Conservation (phyloP, 1,140 invertebrate species). For the Callitettix versicolor region DNA sequence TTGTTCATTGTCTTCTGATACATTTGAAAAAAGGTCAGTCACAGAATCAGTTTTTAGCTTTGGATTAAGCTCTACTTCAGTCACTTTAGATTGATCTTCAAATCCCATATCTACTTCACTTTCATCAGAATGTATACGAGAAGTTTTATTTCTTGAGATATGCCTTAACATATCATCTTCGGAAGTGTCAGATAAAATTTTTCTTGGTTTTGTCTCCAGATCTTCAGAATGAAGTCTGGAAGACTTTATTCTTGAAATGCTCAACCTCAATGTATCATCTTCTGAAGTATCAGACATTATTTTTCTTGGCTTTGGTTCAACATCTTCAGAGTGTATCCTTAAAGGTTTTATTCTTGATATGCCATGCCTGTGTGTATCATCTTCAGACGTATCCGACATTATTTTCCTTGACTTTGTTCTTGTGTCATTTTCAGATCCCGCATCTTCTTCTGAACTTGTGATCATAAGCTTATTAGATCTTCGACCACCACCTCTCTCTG, state of each 20-base stretch:
- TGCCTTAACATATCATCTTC: conserved; percentile 36
- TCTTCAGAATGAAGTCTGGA: conserved; percentile 45
- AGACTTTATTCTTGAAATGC: conserved; percentile 31
- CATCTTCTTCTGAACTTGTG: conserved; percentile 27
- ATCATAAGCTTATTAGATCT: conserved; percentile 26
- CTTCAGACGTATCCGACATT: conserved; percentile 47
- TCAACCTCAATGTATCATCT: conserved; percentile 32
- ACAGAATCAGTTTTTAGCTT: conserved; percentile 4
- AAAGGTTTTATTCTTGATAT: conserved; percentile 32
- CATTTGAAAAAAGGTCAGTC: conserved; percentile 14
- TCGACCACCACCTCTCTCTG: conserved; percentile 31
- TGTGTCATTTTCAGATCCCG: conserved; percentile 23
- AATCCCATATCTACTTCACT: conserved; percentile 41
- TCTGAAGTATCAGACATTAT: conserved; percentile 49
- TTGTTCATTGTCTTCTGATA: conserved; percentile 17
- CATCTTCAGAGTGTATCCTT: conserved; percentile 43
- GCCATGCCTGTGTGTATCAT: conserved; percentile 29
- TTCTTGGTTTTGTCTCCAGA: conserved; percentile 31
- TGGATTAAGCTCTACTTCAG: background rate
- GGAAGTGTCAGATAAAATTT: conserved; percentile 46
- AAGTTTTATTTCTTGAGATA: conserved; percentile 37
- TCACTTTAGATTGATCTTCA: conserved; percentile 10
- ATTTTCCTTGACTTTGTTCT: conserved; percentile 29
- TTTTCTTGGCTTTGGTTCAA: conserved; percentile 30
- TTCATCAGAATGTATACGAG: conserved; percentile 46